Evolutionary conservation across 2,113 vertebrate species (phyloP).

Genomic region (Oryzias curvinotus): DNA sequence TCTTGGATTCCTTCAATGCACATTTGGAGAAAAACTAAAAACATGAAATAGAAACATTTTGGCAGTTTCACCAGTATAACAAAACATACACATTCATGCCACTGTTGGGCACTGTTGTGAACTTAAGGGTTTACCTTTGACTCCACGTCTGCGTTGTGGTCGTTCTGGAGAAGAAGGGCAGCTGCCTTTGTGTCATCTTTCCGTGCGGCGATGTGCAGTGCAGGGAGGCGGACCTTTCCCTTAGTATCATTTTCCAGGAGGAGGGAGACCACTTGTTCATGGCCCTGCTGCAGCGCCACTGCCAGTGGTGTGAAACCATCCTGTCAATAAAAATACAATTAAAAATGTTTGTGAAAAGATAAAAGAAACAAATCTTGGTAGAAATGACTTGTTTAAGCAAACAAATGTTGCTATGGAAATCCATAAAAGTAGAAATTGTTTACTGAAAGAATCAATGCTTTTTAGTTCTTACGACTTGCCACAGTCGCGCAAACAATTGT

Average conservation of each 20-base stretch:
- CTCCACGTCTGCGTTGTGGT: slow-evolving; percentile 96
- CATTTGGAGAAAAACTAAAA: background rate
- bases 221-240: slow-evolving; percentile 94
- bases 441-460: too few species aligned
- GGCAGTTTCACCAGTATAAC: too few species aligned
- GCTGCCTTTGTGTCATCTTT: slow-evolving; percentile 98
- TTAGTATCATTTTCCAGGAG: slow-evolving; percentile 98
- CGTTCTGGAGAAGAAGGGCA: slow-evolving; percentile 92
- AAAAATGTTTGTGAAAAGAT: background rate
- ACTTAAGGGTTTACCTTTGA: slow-evolving; percentile 85
- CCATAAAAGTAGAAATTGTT: too few species aligned
- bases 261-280: slow-evolving; percentile 96
- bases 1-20: background rate
- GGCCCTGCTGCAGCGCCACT: slow-evolving; percentile 96
- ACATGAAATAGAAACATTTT: too few species aligned
- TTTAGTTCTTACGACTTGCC: too few species aligned
- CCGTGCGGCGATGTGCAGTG: slow-evolving; percentile 94
- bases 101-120: background rate
- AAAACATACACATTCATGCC: background rate
- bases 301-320: slow-evolving; percentile 97
- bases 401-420: too few species aligned
- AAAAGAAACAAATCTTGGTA: background rate
- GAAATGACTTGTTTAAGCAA: too few species aligned
- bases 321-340: slow-evolving; percentile 66
- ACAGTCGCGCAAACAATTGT: too few species aligned